Conservation (phyloP, 2,888 invertebrate species). For the Chrysodeixis includens region DNA sequence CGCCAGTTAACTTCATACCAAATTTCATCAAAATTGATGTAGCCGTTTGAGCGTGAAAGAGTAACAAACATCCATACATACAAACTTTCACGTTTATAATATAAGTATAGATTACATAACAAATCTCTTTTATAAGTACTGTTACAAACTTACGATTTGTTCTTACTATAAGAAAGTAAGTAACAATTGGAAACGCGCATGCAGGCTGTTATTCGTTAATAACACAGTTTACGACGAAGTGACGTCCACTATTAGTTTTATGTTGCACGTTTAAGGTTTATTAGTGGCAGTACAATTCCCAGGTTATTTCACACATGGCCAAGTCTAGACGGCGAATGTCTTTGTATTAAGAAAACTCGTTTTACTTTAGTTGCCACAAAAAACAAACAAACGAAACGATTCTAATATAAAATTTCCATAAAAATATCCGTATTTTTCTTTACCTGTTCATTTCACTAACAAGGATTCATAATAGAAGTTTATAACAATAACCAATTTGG, state of each 20-base stretch:
- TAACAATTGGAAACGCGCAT: constrained; percentile 49
- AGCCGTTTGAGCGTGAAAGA: too few relatives aligned
- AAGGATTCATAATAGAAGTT: constrained; percentile 86
- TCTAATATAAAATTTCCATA: constrained; percentile 63
- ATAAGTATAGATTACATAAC: too few relatives aligned
- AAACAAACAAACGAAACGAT: constrained; percentile 53
- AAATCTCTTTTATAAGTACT: too few relatives aligned
- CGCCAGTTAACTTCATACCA: too few relatives aligned
- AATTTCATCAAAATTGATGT: too few relatives aligned
- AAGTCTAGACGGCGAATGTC: constrained; percentile 84
- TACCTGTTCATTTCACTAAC: constrained; percentile 85
- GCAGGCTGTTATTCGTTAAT: constrained; percentile 75
- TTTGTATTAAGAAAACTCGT: constrained; percentile 70
- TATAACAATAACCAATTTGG: constrained; percentile 88
- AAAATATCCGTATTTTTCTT: constrained; percentile 73
- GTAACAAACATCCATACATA: too few relatives aligned
- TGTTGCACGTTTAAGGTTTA: constrained; percentile 84
- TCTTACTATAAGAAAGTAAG: neutral
- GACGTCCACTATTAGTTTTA: constrained; percentile 86
- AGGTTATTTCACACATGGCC: constrained; percentile 85
- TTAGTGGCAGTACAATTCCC: constrained; percentile 83
- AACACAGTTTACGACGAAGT: constrained; percentile 83
- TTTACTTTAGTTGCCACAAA: constrained; percentile 15
- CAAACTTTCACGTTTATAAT: too few relatives aligned
- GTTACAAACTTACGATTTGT: too few relatives aligned